Base-by-base conservation (phyloP, 2,113 vertebrate species). In the Herpetotheres cachinnans region DNA sequence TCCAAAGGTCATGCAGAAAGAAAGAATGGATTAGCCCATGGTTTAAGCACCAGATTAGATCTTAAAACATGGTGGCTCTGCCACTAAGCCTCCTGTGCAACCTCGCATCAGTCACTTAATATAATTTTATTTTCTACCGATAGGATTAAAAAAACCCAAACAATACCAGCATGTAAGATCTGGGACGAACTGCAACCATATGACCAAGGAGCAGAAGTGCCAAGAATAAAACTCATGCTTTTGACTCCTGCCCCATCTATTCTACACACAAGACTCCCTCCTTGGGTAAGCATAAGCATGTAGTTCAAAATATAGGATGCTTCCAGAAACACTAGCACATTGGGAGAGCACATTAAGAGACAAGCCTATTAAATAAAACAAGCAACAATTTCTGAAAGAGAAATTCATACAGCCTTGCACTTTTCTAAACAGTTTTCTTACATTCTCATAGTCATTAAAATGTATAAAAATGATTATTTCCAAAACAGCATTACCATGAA, bases 391-490 rank as follows among this genome's bases (percentile, higher is more conserved):
- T 94, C 81, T 74, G 58, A 62, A 89, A 78, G 83, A 77, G 42
- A 46, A 86, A 92, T 86, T 82, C 69, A 78, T 66, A 72, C 7
- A 83, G 92, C 72, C 83, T 54, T 46, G 72, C 47, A 92, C 73
- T 96, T 97, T 94, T 95, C 80, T 74, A 88, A 95, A 92, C 77
- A 85, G 61, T 95, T 96, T 91, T 90, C 88, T 79, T 93, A 86
- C 50, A 87, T 83, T 96, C 90, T 91, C 34, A 84, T 79, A 95
- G 90, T 96, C 97, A 97, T 96, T 97, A 97, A 96, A 96, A 97
- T 96, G 94, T 93, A 97, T 96, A 96, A 96, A 98, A 98, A 97
- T 91, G 50, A 96, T 92, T 97, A 96, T 98, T 98, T 98, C 89
- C 96, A 90, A 97, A 98, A 97, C 93, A 96, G 94, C 79, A 94